Evolutionary conservation across 2,797 vertebrate genomes (phyloP), one percentile per base, ranked within the genome.

Genomic region (Borostomias antarcticus): DNA sequence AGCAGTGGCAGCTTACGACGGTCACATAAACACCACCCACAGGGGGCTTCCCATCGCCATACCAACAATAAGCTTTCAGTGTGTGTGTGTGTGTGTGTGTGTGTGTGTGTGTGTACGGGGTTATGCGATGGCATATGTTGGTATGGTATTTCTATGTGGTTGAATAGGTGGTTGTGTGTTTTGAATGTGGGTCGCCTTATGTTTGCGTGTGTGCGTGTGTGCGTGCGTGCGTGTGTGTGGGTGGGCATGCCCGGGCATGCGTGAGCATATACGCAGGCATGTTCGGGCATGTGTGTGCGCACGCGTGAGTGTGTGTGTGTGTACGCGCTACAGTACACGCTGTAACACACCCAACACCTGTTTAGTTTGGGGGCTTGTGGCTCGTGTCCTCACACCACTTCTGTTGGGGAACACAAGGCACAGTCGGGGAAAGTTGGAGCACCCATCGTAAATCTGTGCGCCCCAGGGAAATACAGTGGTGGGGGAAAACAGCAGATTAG

Each of bases 371-470:
- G n/a, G n/a, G 62, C 64, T 68, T 71, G 52, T 30, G 33, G 43
- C 30, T 48, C 52, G 21, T 78, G 72, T 78, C 72, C 75, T 82
- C 66, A 69, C 60, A 73, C 54, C 69, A 68, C 70, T 75, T 77
- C 47, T 85, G 67, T 85, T 68, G 32, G 57, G 53, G 73, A 80
- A 72, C 64, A 57, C 72, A 56, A 77, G 61, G 57, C 43, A 8
- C 68, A 60, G 76, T 73, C 58, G 70, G 52, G 73, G 63, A 68
- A 66, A 83, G 69, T 64, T 52, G 47, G 62, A 80, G 65, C 70
- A 67, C 53, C 66, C 71, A 76, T 81, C 74, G 73, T 89, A 87
- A 85, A 86, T 87, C 81, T 86, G 45, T 63, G 50, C 75, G 45
- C 48, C 77, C 69, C 15, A 61, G 74, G 82, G 80, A 82, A 78